These are phyloP conservation scores for Alca torda DNA, from an alignment of 2,797 vertebrate genomes.

Conservation along the genomic window DNA sequence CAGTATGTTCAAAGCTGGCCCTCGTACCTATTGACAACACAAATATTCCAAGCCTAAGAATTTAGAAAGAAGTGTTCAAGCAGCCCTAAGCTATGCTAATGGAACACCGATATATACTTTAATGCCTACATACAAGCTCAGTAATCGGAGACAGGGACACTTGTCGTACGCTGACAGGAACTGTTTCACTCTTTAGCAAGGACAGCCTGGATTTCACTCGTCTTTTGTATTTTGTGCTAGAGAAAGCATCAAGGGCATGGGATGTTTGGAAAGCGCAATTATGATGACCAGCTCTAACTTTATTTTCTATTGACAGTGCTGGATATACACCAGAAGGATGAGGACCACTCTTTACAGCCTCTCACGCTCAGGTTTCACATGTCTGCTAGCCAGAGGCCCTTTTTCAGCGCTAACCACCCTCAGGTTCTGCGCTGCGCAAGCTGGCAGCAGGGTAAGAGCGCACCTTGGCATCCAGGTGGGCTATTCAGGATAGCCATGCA, in stretches of 20 bases:
- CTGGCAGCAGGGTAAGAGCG: neutral
- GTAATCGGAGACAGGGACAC: neutral
- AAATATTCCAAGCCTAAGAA: neutral
- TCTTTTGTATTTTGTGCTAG: neutral
- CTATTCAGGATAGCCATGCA: neutral
- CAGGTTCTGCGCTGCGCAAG: neutral
- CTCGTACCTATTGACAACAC: rapidly evolving
- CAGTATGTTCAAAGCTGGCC: neutral
- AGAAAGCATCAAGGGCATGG: neutral
- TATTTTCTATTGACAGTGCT: neutral
- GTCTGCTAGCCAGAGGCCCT: neutral
- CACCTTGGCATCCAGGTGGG: neutral
- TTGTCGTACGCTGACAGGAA: neutral
- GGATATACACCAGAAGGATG: neutral
- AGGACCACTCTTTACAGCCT: neutral
- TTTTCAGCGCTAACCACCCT: neutral
- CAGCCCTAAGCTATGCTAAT: neutral
- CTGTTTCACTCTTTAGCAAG: neutral
- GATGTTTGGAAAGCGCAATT: neutral
- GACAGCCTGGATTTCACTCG: neutral
- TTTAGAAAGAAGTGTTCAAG: neutral
- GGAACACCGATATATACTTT: neutral
- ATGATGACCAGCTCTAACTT: neutral
- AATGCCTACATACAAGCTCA: neutral
- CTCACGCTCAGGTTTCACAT: neutral